Evolutionary conservation across 1,140 invertebrate genomes (phyloP).

Genomic region (Sesamia nonagrioides): DNA sequence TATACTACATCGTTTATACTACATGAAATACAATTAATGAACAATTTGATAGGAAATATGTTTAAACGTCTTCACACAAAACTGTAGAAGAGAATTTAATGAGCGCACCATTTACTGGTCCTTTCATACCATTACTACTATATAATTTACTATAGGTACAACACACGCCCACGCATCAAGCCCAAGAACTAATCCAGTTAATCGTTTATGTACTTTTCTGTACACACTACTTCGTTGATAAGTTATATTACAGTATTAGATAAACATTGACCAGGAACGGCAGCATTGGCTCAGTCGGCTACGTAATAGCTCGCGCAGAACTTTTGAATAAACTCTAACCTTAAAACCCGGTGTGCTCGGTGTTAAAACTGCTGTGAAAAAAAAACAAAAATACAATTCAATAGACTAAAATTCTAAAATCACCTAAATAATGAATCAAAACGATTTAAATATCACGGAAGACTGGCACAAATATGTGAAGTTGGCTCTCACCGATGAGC

Average conservation of each 20-base stretch:
- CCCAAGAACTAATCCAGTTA: slow-evolving; percentile 27
- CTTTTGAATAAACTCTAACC: not conserved
- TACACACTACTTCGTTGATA: slow-evolving; percentile 39
- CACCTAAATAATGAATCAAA: slow-evolving; percentile 5
- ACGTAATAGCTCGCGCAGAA: slow-evolving; percentile 2
- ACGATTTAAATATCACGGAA: not conserved
- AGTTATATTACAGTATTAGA: slow-evolving; percentile 17
- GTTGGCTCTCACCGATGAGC: slow-evolving; percentile 49
- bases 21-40: too few species aligned
- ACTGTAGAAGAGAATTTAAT: too few species aligned
- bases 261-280: slow-evolving; percentile 19
- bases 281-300: slow-evolving; percentile 19
- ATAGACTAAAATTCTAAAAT: too few species aligned
- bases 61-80: too few species aligned
- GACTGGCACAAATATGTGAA: slow-evolving; percentile 60
- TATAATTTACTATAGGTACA: slow-evolving; percentile 1
- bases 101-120: not conserved
- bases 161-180: slow-evolving; percentile 25
- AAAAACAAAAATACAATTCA: not conserved
- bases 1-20: too few species aligned
- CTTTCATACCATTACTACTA: not conserved
- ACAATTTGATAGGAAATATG: too few species aligned
- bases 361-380: not conserved
- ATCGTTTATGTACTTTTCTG: slow-evolving; percentile 39
- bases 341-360: not conserved